Evolutionary conservation across 35 echinoderm and acorn worm genomes (phyloP), one percentile per base, ranked within the genome.

Genomic region (Eucidaris tribuloides): DNA sequence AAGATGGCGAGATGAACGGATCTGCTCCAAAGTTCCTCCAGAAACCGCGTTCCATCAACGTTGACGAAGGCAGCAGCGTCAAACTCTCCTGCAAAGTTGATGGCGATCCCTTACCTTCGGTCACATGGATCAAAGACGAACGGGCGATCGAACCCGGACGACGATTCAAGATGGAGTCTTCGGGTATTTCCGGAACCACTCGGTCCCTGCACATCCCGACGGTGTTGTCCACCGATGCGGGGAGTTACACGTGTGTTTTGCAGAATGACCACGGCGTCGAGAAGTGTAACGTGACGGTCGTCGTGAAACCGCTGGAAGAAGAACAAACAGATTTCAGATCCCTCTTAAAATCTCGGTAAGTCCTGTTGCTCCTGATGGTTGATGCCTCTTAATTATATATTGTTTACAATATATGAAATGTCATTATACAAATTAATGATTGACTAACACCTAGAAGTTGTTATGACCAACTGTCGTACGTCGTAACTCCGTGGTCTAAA

Each of bases 281-380:
- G 45, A 88, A 86, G 62, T 99, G 96, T 61, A 99, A 77, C 32
- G 86, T 84, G 29, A 81, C 86, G 14, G 80, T 99, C 32, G 82
- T 90, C 0, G 96, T 99, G 5, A 87, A 92, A 78, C 86, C 79
- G 23, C 48, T 99, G 29, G 91, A 99, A 61, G 91, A 90, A 48
- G 96, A 99, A 57, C 87, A 89, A 41, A 99, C 90, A 0, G 96
- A 99, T 50, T 99, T 99, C 58, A 86, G 96, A 49, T 89, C 91
- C 13, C 87, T 99, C 6, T 70, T n/a, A n/a, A n/a, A n/a, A n/a
- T n/a, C n/a, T n/a, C n/a, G n/a, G n/a, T n/a, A n/a, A n/a, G n/a
- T n/a, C n/a, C n/a, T n/a, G n/a, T n/a, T n/a, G n/a, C n/a, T n/a
- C n/a, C n/a, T n/a, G n/a, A n/a, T n/a, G n/a, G n/a, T n/a, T n/a